Percentiles rank a stretch among this genome's conserved stretches.
phyloP scores from a whole-genome alignment of 2,113 vertebrate genomes.

The Tragelaphus buxtoni region DNA sequence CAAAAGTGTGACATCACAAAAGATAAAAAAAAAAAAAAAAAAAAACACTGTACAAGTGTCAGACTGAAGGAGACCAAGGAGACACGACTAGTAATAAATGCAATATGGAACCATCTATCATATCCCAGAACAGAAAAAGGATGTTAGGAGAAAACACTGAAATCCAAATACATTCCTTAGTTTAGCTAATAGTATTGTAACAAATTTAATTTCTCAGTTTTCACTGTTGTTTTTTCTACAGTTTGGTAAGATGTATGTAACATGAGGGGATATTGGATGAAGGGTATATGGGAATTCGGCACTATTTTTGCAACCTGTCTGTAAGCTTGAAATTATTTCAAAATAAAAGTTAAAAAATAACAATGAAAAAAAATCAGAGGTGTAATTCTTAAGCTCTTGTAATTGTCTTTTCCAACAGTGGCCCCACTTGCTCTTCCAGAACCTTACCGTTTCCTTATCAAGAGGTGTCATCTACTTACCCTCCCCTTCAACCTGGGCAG shows the following conservation, averaged over 20 bases:
- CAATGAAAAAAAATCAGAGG: neutral
- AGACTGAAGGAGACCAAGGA: neutral
- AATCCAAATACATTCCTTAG: neutral
- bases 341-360: slow-evolving; percentile 12
- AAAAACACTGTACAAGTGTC: neutral
- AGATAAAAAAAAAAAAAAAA: neutral
- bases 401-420: neutral
- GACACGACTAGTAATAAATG: neutral
- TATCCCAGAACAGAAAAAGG: neutral
- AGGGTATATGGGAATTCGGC: neutral
- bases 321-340: slow-evolving; percentile 3
- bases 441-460: neutral
- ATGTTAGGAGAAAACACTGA: neutral
- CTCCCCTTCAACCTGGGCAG: neutral
- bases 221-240: neutral
- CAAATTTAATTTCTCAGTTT: neutral
- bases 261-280: neutral
- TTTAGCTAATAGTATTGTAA: neutral
- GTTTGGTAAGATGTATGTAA: neutral
- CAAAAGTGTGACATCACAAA: neutral
- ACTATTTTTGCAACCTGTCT: neutral
- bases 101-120: neutral
- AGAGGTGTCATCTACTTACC: neutral
- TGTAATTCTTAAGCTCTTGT: neutral
- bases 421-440: neutral